A percentile compares a stretch with the other conserved stretches of the same genome.
Evolutionary conservation across 2,888 invertebrate species (phyloP).

Genomic region (Ormyrus labotus): DNA sequence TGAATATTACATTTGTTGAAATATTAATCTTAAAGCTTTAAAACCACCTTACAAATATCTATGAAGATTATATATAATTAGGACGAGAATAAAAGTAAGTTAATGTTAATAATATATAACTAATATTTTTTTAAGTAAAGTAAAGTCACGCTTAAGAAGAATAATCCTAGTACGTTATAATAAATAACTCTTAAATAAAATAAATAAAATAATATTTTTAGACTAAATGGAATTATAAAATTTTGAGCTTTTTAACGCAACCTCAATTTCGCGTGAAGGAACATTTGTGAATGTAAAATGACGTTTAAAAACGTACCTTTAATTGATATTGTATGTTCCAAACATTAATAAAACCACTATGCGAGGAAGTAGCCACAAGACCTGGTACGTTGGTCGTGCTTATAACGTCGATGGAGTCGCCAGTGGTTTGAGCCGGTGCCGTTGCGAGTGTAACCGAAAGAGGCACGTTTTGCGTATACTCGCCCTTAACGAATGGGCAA

Average conservation of each 20-base stretch:
- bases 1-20: too few species aligned
- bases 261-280: too few species aligned
- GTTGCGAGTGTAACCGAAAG: slow-evolving; percentile 80
- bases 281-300: too few species aligned
- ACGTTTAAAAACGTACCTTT: slow-evolving; percentile 69
- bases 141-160: too few species aligned
- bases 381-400: slow-evolving; percentile 72
- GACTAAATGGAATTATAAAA: not conserved
- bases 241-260: too few species aligned
- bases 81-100: too few species aligned
- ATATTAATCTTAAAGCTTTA: too few species aligned
- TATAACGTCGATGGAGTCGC: slow-evolving; percentile 69
- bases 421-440: slow-evolving; percentile 75
- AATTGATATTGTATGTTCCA: slow-evolving; percentile 91
- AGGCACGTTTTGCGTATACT: slow-evolving; percentile 96
- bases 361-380: slow-evolving; percentile 77
- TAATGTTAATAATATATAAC: too few species aligned
- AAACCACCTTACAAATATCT: too few species aligned
- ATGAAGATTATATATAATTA: too few species aligned
- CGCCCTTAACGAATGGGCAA: slow-evolving; percentile 95
- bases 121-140: too few species aligned
- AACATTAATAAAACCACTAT: slow-evolving; percentile 82
- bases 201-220: not conserved
- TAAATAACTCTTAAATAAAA: not conserved
- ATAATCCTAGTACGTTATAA: too few species aligned